Evolutionary conservation across 1,140 invertebrate species (phyloP).

Genomic region (Sesamia nonagrioides): DNA sequence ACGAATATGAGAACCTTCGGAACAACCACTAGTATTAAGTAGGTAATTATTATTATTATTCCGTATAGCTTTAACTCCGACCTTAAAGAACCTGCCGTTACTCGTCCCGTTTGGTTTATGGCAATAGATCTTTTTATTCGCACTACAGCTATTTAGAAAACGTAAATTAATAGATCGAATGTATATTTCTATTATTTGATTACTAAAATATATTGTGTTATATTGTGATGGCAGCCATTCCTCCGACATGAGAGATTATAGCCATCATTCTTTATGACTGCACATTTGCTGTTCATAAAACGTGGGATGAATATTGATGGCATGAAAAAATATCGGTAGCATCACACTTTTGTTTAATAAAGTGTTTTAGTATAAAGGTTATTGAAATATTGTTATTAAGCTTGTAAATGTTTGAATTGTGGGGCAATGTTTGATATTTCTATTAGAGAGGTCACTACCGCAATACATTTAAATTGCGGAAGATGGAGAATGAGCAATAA

Average conservation of each 20-base stretch:
- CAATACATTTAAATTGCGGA: not conserved
- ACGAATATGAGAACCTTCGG: not conserved
- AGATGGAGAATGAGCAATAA: not conserved
- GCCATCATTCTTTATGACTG: slow-evolving; percentile 21
- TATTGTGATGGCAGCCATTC: slow-evolving; percentile 15
- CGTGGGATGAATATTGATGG: slow-evolving; percentile 11
- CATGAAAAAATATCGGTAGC: slow-evolving; percentile 21
- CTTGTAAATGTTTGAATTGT: not conserved
- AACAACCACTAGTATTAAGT: slow-evolving; percentile 19
- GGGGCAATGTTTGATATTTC: not conserved
- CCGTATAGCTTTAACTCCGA: slow-evolving; percentile 15
- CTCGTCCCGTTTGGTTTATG: slow-evolving; percentile 29
- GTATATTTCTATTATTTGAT: slow-evolving; percentile 33
- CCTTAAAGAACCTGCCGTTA: slow-evolving; percentile 37
- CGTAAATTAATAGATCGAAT: slow-evolving; percentile 14
- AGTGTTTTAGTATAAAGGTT: slow-evolving; percentile 17
- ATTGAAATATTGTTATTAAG: not conserved
- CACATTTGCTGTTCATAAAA: slow-evolving; percentile 34
- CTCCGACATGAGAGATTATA: slow-evolving; percentile 5
- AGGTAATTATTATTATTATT: slow-evolving; percentile 46
- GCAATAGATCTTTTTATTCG: slow-evolving; percentile 5
- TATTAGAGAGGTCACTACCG: not conserved
- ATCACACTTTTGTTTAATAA: not conserved
- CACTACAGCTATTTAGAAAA: slow-evolving; percentile 28
- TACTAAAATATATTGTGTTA: slow-evolving; percentile 12